These are phyloP conservation scores for Leptinotarsa defecta DNA, from an alignment of 1,140 invertebrate genomes.

Conservation along the genomic window DNA sequence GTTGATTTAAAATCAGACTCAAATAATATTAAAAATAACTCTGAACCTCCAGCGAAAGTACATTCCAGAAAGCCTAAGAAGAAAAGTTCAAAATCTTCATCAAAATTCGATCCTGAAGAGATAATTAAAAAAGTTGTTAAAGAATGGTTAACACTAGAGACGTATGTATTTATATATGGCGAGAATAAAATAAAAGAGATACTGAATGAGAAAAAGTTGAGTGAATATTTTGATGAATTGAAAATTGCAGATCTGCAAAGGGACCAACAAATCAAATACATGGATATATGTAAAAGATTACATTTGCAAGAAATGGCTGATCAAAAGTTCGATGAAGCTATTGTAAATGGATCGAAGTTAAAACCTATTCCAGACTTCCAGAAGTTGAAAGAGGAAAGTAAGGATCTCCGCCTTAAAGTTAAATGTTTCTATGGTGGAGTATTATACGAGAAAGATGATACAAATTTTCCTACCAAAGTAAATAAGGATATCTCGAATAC, in stretches of 20 bases:
- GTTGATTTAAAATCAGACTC: slow-evolving; percentile 21
- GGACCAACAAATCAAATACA: slow-evolving; percentile 56
- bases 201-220: slow-evolving; percentile 61
- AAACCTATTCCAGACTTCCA: slow-evolving; percentile 64
- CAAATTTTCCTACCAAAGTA: slow-evolving; percentile 42
- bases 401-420: slow-evolving; percentile 62
- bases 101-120: slow-evolving; percentile 40
- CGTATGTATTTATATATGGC: slow-evolving; percentile 62
- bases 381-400: slow-evolving; percentile 62
- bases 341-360: slow-evolving; percentile 52
- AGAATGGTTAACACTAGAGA: slow-evolving; percentile 66
- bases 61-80: slow-evolving; percentile 28
- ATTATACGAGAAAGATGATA: slow-evolving; percentile 44
- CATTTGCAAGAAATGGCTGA: slow-evolving; percentile 63
- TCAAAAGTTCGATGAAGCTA: slow-evolving; percentile 56
- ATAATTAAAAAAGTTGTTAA: slow-evolving; percentile 60
- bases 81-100: slow-evolving; percentile 22
- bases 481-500: slow-evolving; percentile 47
- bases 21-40: not conserved
- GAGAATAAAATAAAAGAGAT: slow-evolving; percentile 63
- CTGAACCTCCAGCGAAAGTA: slow-evolving; percentile 17
- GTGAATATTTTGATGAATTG: slow-evolving; percentile 60
- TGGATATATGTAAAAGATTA: slow-evolving; percentile 61
- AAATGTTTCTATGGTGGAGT: slow-evolving; percentile 60
- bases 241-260: slow-evolving; percentile 42